A percentile compares a stretch with the other conserved stretches of the same genome.
phyloP scores from a whole-genome alignment of 2,113 vertebrate species.

The Cynopterus brachyotis region DNA sequence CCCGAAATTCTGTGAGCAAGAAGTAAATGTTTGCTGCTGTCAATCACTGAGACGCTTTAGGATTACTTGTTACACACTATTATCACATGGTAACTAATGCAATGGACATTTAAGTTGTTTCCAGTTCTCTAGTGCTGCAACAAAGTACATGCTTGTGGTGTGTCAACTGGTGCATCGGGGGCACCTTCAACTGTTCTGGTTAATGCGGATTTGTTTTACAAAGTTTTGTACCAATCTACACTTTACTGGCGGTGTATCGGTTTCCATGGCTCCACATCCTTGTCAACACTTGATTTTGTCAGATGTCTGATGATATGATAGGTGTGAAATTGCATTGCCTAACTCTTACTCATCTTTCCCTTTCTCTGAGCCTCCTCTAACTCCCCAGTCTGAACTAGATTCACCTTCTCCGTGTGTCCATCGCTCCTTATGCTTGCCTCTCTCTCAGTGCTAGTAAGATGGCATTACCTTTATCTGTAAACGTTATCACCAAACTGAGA shows the following conservation, averaged over 20 bases:
- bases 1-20: not conserved
- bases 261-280: not conserved
- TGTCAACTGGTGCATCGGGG: not conserved
- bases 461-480: not conserved
- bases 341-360: not conserved
- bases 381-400: not conserved
- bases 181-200: constrained; percentile 12
- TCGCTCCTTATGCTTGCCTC: not conserved
- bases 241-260: not conserved
- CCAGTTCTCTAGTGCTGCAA: not conserved
- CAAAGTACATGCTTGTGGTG: not conserved
- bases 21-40: not conserved
- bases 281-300: constrained; percentile 48
- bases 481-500: not conserved
- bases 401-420: not conserved
- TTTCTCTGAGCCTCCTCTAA: not conserved
- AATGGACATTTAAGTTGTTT: not conserved
- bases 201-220: constrained; percentile 14
- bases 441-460: not conserved
- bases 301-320: constrained; percentile 7
- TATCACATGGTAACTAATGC: not conserved
- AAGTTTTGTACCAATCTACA: constrained; percentile 6
- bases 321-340: constrained; percentile 25
- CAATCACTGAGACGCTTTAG: not conserved
- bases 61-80: not conserved